phyloP scores from a whole-genome alignment of 2,113 vertebrate genomes.

The Mormyrus lacerda region DNA sequence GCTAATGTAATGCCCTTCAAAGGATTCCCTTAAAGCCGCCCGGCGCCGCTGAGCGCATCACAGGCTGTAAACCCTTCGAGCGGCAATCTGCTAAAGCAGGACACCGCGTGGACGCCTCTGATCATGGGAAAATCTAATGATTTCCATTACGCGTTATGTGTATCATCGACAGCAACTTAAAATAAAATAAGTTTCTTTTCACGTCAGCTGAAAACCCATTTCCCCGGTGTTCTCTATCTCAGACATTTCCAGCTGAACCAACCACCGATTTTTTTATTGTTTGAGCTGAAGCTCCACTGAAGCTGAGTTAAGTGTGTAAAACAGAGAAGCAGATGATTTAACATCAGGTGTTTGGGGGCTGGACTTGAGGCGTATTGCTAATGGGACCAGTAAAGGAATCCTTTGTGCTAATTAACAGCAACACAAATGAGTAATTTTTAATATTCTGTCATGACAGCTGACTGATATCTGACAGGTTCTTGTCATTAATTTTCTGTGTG shows the following conservation, averaged over 20 bases:
- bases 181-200: constrained; percentile 5
- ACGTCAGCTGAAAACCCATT: neutral
- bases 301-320: neutral
- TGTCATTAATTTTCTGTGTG: neutral
- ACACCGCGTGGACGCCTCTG: neutral
- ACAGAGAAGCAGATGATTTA: neutral
- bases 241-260: neutral
- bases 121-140: neutral
- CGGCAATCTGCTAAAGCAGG: neutral
- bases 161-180: neutral
- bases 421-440: neutral
- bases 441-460: neutral
- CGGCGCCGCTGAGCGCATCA: neutral
- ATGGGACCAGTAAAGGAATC: neutral
- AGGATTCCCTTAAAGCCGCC: neutral
- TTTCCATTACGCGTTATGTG: neutral
- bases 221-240: neutral
- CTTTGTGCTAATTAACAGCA: neutral
- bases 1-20: neutral
- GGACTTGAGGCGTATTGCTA: neutral
- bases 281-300: too few relatives aligned
- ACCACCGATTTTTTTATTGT: neutral
- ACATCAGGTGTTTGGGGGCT: neutral
- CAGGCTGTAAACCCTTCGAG: neutral
- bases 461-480: neutral